Percentiles rank a stretch among this genome's conserved stretches.
phyloP scores from a whole-genome alignment of 2,113 vertebrate species.

The Myrmecobius fasciatus region DNA sequence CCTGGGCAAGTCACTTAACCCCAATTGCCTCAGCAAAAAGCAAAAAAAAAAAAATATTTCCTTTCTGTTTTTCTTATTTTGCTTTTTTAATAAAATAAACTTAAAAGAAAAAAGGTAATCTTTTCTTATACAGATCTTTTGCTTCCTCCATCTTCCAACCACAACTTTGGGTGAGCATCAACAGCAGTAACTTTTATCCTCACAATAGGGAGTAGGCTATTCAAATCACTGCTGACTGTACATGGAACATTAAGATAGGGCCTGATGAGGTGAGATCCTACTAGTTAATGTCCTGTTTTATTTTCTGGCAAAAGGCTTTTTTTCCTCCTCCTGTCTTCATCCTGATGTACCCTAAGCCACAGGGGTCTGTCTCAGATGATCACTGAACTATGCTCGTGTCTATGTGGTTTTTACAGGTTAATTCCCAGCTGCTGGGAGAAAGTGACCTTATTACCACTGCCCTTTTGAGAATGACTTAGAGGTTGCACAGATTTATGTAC shows the following conservation, averaged over 20 bases:
- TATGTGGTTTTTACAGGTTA: background rate
- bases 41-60: too few species aligned
- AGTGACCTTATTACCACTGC: background rate
- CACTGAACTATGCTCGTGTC: background rate
- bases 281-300: background rate
- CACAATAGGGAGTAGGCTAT: background rate
- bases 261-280: background rate
- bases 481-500: background rate
- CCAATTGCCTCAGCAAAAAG: too few species aligned
- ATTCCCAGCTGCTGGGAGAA: conserved; percentile 4
- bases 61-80: too few species aligned
- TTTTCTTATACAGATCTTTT: background rate
- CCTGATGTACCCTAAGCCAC: background rate
- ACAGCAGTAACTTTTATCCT: background rate
- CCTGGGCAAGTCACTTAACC: too few species aligned
- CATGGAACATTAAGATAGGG: background rate
- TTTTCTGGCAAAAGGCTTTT: background rate
- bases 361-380: background rate
- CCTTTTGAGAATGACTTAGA: conserved; percentile 3
- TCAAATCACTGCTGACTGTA: background rate
- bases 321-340: background rate
- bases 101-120: background rate
- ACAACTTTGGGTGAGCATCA: background rate
- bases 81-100: too few species aligned
- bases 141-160: background rate